Percentiles rank a stretch among this genome's conserved stretches.
phyloP scores from a whole-genome alignment of 2,113 vertebrate genomes.

The Brachyhypopomus gauderio region DNA sequence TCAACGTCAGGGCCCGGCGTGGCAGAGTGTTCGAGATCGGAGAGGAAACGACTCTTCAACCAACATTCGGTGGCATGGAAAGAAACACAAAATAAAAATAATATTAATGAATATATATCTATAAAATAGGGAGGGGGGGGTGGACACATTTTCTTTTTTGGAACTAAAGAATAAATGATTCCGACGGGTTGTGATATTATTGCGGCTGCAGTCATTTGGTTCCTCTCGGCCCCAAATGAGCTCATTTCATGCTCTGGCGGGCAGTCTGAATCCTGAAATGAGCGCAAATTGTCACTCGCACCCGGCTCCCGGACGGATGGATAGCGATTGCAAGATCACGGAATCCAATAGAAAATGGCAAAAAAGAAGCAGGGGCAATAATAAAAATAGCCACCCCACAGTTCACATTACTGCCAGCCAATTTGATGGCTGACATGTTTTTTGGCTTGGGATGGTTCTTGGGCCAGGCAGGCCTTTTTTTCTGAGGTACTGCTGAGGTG shows the following conservation, averaged over 20 bases:
- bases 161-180: slow-evolving; percentile 60
- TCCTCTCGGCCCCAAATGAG: slow-evolving; percentile 65
- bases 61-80: neutral
- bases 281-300: slow-evolving; percentile 68
- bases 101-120: neutral
- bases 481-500: neutral
- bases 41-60: slow-evolving; percentile 25
- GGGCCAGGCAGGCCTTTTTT: neutral
- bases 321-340: slow-evolving; percentile 45
- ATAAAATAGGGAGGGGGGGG: neutral
- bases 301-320: slow-evolving; percentile 50
- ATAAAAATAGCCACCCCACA: slow-evolving; percentile 44
- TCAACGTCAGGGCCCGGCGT: neutral
- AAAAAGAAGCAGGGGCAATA: slow-evolving; percentile 52
- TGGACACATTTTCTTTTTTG: slow-evolving; percentile 41
- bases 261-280: slow-evolving; percentile 61
- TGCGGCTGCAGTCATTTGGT: slow-evolving; percentile 65
- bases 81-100: slow-evolving; percentile 1
- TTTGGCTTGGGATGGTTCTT: slow-evolving; percentile 23
- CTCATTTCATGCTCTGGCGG: slow-evolving; percentile 73
- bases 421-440: slow-evolving; percentile 50
- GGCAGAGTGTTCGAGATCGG: slow-evolving; percentile 29
- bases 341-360: slow-evolving; percentile 48
- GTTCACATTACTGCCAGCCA: slow-evolving; percentile 45
- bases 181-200: slow-evolving; percentile 65